Conservation (phyloP, 1,140 invertebrate species). For the Micrasema longulum region DNA sequence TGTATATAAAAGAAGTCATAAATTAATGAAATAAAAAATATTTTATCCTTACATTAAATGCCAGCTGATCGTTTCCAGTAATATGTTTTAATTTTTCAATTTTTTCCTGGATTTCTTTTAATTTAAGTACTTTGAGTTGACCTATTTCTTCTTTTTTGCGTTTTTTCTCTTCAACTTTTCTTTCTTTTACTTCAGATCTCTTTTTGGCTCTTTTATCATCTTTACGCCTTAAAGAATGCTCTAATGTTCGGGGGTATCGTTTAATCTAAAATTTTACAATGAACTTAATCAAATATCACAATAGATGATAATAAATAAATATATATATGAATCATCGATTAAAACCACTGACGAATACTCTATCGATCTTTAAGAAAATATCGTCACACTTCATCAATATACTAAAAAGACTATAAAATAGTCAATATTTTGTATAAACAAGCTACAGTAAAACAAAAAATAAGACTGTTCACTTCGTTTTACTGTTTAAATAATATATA, state of each 20-base stretch:
- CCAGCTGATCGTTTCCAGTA: conserved; percentile 81
- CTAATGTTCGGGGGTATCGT: conserved; percentile 89
- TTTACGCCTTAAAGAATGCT: conserved; percentile 83
- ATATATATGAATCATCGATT: too few relatives aligned
- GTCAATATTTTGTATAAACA: too few relatives aligned
- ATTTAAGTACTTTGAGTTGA: conserved; percentile 86
- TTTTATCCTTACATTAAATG: conserved; percentile 68
- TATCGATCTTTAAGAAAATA: too few relatives aligned
- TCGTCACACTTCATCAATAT: too few relatives aligned
- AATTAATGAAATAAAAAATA: conserved; percentile 21
- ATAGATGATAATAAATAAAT: too few relatives aligned
- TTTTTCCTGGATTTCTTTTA: conserved; percentile 92
- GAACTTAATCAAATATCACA: too few relatives aligned
- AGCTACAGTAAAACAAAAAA: too few relatives aligned
- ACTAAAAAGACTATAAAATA: too few relatives aligned
- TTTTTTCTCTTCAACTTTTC: conserved; percentile 86
- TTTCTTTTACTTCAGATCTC: conserved; percentile 78
- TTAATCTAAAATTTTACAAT: conserved; percentile 80
- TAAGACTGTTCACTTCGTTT: too few relatives aligned
- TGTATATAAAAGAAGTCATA: too few relatives aligned
- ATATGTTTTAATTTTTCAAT: conserved; percentile 89
- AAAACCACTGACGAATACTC: too few relatives aligned
- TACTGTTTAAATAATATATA: too few relatives aligned
- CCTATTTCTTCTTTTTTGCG: conserved; percentile 89
- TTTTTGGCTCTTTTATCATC: conserved; percentile 84